A percentile compares a stretch with the other conserved stretches of the same genome.
Conservation (phyloP, 2,888 invertebrate genomes). For the Rhamphomyia laevipes region DNA sequence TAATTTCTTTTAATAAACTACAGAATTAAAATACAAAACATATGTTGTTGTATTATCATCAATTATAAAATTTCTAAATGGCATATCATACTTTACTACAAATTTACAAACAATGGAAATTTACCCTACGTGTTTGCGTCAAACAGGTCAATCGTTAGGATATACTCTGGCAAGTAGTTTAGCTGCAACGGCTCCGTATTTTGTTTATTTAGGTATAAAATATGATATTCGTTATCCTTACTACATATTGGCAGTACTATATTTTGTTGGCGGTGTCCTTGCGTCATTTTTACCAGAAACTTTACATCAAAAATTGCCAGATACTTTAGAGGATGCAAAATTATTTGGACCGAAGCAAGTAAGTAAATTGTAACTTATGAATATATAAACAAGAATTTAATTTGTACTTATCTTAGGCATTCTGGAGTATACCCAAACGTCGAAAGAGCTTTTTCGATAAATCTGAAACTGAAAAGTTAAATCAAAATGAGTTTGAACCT, state of each 20-base stretch:
- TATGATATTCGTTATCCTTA: conserved; percentile 38
- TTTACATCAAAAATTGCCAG: conserved; percentile 48
- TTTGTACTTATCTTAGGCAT: conserved; percentile 27
- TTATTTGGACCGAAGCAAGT: conserved; percentile 42
- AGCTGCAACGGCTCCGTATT: conserved; percentile 46
- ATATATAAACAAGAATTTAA: not conserved
- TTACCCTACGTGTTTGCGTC: conserved; percentile 53
- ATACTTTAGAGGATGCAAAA: conserved; percentile 49
- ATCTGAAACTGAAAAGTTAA: conserved; percentile 21
- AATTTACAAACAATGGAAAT: conserved; percentile 52
- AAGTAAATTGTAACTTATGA: conserved; percentile 10
- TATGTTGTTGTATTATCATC: conserved; percentile 32
- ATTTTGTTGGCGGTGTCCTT: conserved; percentile 38
- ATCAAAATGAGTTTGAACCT: conserved; percentile 12
- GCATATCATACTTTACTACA: conserved; percentile 45
- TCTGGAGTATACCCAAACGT: conserved; percentile 35
- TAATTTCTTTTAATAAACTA: not conserved
- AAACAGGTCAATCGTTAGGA: conserved; percentile 50
- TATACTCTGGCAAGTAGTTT: conserved; percentile 44
- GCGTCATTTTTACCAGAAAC: conserved; percentile 51
- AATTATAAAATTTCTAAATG: conserved; percentile 41
- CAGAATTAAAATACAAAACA: conserved; percentile 18
- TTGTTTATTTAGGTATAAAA: conserved; percentile 43
- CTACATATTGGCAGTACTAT: conserved; percentile 35
- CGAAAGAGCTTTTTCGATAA: conserved; percentile 15